These are phyloP conservation scores for Phytoseiulus persimilis DNA, from an alignment of 2,888 invertebrate species.

Conservation along the genomic window DNA sequence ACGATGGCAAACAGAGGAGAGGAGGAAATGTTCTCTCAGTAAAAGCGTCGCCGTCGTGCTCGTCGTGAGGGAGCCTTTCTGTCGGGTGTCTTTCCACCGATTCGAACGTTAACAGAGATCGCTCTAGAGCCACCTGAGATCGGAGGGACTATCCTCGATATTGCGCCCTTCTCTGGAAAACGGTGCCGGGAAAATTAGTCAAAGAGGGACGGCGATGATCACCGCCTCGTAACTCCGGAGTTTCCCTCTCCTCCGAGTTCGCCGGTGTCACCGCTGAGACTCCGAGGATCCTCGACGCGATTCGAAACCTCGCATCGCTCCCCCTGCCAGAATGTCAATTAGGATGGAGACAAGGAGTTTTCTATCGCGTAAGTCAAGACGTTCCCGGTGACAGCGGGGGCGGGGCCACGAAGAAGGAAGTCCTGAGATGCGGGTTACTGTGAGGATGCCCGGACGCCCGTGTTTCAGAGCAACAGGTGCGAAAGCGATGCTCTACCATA, in stretches of 20 bases:
- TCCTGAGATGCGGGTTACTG: no score
- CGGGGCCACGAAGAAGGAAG: no score
- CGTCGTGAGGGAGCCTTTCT: not conserved
- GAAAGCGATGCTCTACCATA: not conserved
- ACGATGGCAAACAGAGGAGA: not conserved
- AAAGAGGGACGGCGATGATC: not conserved
- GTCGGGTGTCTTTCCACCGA: not conserved
- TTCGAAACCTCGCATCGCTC: no score
- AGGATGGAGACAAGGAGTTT: no score
- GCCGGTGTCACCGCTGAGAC: not conserved
- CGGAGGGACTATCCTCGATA: not conserved
- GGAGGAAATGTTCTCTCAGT: not conserved
- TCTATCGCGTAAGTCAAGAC: no score
- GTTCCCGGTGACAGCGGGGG: no score
- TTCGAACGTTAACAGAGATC: not conserved
- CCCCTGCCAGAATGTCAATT: no score
- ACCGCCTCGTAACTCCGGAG: not conserved
- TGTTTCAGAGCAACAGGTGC: not conserved
- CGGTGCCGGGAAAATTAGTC: not conserved
- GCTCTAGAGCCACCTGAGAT: not conserved
- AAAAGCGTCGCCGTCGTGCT: not conserved
- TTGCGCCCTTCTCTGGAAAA: not conserved
- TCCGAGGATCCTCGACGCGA: no score
- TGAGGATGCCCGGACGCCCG: no score
- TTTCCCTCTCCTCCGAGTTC: not conserved